Evolutionary conservation across 1,140 invertebrate genomes (phyloP), one percentile per base, ranked within the genome.

Genomic region (Vanessa atalanta): DNA sequence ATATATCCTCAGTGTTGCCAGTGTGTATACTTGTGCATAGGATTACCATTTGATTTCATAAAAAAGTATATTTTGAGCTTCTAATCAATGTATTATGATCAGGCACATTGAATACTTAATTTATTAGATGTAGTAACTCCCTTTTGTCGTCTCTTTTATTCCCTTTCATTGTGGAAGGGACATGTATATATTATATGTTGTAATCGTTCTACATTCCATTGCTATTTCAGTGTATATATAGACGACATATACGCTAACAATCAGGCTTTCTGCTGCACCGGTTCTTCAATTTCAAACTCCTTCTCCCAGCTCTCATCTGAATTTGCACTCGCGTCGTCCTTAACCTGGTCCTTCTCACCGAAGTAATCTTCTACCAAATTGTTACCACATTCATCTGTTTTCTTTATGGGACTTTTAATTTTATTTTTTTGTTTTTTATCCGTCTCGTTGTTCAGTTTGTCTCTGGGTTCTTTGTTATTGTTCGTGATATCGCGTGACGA

Each of bases 251-350:
- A 73, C 9, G 63, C 48, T 55, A 72, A 71, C 16, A 82, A 73
- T 91, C 82, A 92, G 67, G 82, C 86, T 84, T 86, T 89, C n/a
- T 84, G 80, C 15, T 81, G 79, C 6, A 81, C 79, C 1, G 79
- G 65, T 65, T 92, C 88, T 6, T 93, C 90, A n/a, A 92, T 86
- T 81, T 93, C 92, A 79, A 93, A 93, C 64, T 93, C 79, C 65
- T 93, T 93, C 70, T 93, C 93, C 93, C 93, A 93, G 77, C 93
- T 93, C 71, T 93, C 93, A 72, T 93, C 92, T 0, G 93, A 93
- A 80, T 93, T 93, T 0, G 91, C 91, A 75, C 93, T 93, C 4
- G 90, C 91, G 55, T 92, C 92, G 69, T 93, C 93, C 51, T 91
- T 93, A 0, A 90, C 85, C 65, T 70, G 65, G 7, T 90, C 83